These are phyloP conservation scores for Oreochromis spilurus DNA, from an alignment of 2,113 vertebrate genomes.

Conservation along the genomic window DNA sequence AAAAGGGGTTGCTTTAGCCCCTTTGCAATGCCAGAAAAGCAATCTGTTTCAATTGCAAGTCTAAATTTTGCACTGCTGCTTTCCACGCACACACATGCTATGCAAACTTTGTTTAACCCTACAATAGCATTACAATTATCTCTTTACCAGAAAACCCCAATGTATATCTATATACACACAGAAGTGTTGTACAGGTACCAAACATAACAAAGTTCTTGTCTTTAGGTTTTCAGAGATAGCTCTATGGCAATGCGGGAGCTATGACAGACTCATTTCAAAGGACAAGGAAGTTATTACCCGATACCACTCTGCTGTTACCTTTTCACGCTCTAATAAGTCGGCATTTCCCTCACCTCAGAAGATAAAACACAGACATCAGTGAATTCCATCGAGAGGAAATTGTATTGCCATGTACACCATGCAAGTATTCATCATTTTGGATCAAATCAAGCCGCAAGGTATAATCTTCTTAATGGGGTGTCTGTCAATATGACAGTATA, in stretches of 20 bases:
- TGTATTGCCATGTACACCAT: conserved; percentile 37
- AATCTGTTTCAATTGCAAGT: conserved; percentile 44
- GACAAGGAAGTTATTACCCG: conserved; percentile 67
- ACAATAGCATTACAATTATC: not conserved
- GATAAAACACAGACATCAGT: conserved; percentile 63
- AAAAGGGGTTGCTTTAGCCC: not conserved
- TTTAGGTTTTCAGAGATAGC: conserved; percentile 21
- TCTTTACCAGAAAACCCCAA: not conserved
- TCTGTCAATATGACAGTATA: conserved; percentile 41
- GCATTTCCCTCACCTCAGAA: conserved; percentile 51
- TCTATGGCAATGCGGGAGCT: not conserved
- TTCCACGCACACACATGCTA: not conserved
- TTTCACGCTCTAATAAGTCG: conserved; percentile 66
- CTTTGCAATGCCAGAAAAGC: conserved; percentile 26
- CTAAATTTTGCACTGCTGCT: not conserved
- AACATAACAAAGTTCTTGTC: conserved; percentile 22
- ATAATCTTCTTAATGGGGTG: conserved; percentile 54
- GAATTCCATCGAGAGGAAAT: conserved; percentile 47
- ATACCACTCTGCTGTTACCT: conserved; percentile 46
- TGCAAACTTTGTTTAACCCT: not conserved
- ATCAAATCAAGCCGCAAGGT: conserved; percentile 47
- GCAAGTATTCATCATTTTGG: conserved; percentile 52
- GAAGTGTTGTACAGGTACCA: not conserved
- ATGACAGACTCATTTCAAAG: conserved; percentile 67
- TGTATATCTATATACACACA: not conserved